phyloP scores from a whole-genome alignment of 2,888 invertebrate genomes.

The Strigamia transsilvanica region DNA sequence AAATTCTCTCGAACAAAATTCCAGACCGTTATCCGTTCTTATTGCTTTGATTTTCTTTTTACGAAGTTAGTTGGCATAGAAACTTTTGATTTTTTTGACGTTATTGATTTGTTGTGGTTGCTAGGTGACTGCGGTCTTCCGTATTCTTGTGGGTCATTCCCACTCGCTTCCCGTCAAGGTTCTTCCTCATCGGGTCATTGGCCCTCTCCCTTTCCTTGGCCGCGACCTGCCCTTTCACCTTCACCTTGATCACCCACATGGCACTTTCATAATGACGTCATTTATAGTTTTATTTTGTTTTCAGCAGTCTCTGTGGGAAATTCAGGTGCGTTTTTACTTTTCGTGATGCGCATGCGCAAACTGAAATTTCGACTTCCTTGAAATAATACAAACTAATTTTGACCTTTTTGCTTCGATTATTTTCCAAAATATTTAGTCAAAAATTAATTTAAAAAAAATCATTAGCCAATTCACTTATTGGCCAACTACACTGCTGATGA shows the following conservation, averaged over 20 bases:
- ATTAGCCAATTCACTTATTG: too few species aligned
- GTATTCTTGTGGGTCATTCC: slow-evolving; percentile 36
- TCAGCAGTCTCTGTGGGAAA: too few species aligned
- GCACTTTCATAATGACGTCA: slow-evolving; percentile 14
- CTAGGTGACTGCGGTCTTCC: slow-evolving; percentile 10
- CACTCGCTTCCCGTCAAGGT: slow-evolving; percentile 22
- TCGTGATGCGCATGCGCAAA: too few species aligned
- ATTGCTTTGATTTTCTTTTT: neutral
- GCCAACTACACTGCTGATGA: too few species aligned
- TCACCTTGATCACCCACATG: slow-evolving; percentile 14
- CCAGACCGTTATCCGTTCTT: too few species aligned
- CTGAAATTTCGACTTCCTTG: too few species aligned
- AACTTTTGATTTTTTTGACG: neutral
- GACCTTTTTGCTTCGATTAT: too few species aligned
- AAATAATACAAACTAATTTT: too few species aligned
- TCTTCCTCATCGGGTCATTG: slow-evolving; percentile 44
- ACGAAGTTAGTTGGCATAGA: neutral
- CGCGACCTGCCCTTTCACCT: slow-evolving; percentile 49
- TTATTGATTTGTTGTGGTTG: neutral
- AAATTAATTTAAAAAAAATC: too few species aligned
- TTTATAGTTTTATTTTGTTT: neutral
- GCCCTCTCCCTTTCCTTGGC: slow-evolving; percentile 49
- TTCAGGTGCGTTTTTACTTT: too few species aligned
- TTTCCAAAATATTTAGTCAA: too few species aligned
- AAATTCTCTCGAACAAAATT: too few species aligned